Conservation (phyloP, 1,140 invertebrate species). For the Planococcus citri region DNA sequence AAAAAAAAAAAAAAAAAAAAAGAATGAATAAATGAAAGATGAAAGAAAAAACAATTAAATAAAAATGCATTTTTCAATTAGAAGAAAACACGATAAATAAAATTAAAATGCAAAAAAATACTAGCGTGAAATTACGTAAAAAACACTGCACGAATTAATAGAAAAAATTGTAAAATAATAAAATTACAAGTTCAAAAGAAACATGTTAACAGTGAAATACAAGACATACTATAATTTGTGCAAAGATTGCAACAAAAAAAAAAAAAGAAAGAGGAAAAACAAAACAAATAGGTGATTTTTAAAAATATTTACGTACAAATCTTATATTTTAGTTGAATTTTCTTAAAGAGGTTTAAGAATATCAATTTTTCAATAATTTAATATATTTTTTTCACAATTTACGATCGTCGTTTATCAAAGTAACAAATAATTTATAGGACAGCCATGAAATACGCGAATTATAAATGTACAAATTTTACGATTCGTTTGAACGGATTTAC, state of each 20-base stretch:
- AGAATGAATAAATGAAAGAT: not conserved
- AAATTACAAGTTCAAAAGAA: not conserved
- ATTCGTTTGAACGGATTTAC: not conserved
- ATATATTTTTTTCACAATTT: not conserved
- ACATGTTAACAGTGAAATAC: not conserved
- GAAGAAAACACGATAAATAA: not conserved
- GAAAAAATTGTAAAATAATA: not conserved
- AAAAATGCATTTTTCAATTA: not conserved
- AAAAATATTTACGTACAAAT: not conserved
- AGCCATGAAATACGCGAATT: not conserved
- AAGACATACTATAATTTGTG: not conserved
- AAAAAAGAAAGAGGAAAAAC: not conserved
- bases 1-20: constrained; percentile 11
- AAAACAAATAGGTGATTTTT: not conserved
- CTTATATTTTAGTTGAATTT: not conserved
- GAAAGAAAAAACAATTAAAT: not conserved
- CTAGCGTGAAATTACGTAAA: not conserved
- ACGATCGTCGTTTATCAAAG: not conserved
- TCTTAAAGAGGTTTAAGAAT: not conserved
- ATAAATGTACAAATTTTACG: constrained; percentile 4
- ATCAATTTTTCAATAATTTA: not conserved
- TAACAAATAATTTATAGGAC: not conserved
- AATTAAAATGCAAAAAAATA: not conserved
- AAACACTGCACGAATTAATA: not conserved
- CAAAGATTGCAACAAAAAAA: not conserved